Base-by-base conservation (phyloP, 92 coral and sea anemone species). In the Palythoa grandiflora region DNA sequence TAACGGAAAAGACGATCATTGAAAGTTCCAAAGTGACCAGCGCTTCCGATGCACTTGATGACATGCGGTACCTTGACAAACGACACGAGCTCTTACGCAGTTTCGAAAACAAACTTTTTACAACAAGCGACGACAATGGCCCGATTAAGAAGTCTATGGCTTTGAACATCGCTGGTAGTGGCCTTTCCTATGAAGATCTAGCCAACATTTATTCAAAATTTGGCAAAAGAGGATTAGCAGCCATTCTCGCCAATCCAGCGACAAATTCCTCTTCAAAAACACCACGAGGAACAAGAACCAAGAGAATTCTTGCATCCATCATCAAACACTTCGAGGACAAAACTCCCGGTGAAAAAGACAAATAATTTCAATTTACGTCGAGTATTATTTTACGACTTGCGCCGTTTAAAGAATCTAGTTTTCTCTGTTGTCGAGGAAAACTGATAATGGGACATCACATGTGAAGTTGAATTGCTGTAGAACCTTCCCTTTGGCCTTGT, bases 61-160 rank as follows among this genome's bases (percentile, higher is more conserved):
- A 68, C 51, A 40, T 68, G 44, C 16, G 35, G 78, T 83, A 40
- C 59, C 65, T 83, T 54, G 65, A 83, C 55, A 61, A 66, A n/a
- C 77, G 61, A 21, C 77, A 83, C 55, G 87, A 83, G 38, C 35
- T 57, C 68, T 76, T 83, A 15, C 77, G 54, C 1, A 83, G 77
- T 4, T 83, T 83, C 38, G 59, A 68, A 3, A 70, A 83, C 87
- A 83, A 61, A 48, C 75, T 83, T 39, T 84, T 65, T 75, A 17
- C 40, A 60, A 40, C 84, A 10, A 70, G 75, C 9, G 40, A 70
- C 73, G 73, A 10, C 61, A 55, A 55, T 10, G 61, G 61, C 47
- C 63, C 63, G 14, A 57, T 13, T 7, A 57, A 57, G 9, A 57
- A 17, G 63, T 57, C 14, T 57, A 5, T 57, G 14, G 63, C 63